Evolutionary conservation across 2,888 invertebrate genomes (phyloP).

Genomic region (Drosophila quinaria): DNA sequence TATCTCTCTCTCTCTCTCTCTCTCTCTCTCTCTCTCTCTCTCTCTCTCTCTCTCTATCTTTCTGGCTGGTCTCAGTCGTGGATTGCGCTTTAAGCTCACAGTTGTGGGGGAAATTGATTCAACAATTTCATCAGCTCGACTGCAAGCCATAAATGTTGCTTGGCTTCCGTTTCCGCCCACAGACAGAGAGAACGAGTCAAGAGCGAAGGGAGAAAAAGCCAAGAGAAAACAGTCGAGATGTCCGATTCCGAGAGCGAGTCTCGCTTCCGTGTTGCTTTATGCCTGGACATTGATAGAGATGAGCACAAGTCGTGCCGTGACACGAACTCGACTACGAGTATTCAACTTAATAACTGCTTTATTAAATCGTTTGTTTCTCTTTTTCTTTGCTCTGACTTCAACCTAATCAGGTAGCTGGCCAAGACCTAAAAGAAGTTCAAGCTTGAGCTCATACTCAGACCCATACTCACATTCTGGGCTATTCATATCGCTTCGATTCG

Average conservation of each 20-base stretch:
- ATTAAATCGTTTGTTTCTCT: neutral
- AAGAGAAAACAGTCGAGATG: constrained; percentile 6
- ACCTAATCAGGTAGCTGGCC: constrained; percentile 22
- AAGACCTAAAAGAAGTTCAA: neutral
- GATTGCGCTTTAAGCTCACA: constrained; percentile 41
- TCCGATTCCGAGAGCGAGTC: constrained; percentile 12
- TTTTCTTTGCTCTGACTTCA: neutral
- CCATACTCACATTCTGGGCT: neutral
- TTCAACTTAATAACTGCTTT: neutral
- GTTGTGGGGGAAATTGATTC: constrained; percentile 61
- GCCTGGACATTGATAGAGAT: constrained; percentile 24
- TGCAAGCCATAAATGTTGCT: constrained; percentile 58
- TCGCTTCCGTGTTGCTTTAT: constrained; percentile 65
- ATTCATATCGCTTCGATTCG: constrained; percentile 57
- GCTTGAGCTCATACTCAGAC: neutral
- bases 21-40: neutral
- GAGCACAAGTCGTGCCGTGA: constrained; percentile 34
- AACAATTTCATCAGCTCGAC: constrained; percentile 49
- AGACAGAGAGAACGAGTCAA: constrained; percentile 9
- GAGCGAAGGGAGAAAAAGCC: neutral
- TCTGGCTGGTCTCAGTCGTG: constrained; percentile 17
- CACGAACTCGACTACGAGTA: constrained; percentile 1
- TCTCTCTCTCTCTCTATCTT: neutral
- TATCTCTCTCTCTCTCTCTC: neutral
- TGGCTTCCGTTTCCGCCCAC: constrained; percentile 64